A percentile compares a stretch with the other conserved stretches of the same genome.
Conservation (phyloP, 2,113 vertebrate genomes). For the Gymnocephalus cernua region DNA sequence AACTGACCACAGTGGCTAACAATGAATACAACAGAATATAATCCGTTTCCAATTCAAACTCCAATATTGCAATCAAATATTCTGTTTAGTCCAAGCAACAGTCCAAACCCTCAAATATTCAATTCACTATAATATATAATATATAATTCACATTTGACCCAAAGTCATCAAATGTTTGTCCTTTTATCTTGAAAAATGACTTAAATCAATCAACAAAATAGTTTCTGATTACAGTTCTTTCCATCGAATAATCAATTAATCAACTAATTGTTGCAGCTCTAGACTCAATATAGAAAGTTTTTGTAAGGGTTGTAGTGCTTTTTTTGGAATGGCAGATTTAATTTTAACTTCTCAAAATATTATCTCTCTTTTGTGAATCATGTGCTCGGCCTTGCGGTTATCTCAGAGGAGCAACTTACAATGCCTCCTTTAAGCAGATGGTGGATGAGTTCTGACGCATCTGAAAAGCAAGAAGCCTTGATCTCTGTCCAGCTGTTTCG, state of each 20-base stretch:
- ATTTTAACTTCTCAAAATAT: not conserved
- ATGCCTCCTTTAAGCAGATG: conserved; percentile 68
- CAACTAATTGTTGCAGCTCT: not conserved
- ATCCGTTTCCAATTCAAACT: not conserved
- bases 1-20: not conserved
- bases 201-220: not conserved
- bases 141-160: not conserved
- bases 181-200: not conserved
- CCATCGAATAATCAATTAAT: not conserved
- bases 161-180: not conserved
- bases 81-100: not conserved
- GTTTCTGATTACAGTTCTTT: not conserved
- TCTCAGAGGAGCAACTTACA: conserved; percentile 44
- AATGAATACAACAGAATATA: not conserved
- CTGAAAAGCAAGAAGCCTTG: conserved; percentile 39
- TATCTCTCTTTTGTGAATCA: conserved; percentile 1
- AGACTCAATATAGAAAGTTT: not conserved
- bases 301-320: too few relatives aligned
- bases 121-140: too few relatives aligned
- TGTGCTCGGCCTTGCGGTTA: conserved; percentile 25
- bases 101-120: not conserved
- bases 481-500: conserved; percentile 64
- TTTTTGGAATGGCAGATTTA: not conserved
- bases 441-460: conserved; percentile 39
- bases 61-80: not conserved